phyloP scores from a whole-genome alignment of 2,888 invertebrate species.

The Polylopha cassiicola region DNA sequence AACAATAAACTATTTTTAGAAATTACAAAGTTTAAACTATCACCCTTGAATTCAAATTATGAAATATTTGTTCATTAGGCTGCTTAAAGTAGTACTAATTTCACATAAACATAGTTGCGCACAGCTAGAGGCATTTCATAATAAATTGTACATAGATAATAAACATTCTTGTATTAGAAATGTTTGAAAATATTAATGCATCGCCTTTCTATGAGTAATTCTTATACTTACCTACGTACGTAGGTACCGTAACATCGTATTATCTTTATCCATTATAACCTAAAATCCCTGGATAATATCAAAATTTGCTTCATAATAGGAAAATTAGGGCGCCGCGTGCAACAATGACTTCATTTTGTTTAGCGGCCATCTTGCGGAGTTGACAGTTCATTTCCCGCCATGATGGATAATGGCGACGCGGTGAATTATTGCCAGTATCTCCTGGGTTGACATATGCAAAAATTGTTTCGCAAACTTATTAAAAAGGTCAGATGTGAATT shows the following conservation, averaged over 20 bases:
- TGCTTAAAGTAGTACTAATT: too few relatives aligned
- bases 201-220: too few relatives aligned
- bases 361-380: conserved; percentile 52
- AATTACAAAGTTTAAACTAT: too few relatives aligned
- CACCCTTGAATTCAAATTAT: too few relatives aligned
- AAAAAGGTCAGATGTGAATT: conserved; percentile 51
- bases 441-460: conserved; percentile 73
- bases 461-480: conserved; percentile 71
- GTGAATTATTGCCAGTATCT: conserved; percentile 63
- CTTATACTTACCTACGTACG: too few relatives aligned
- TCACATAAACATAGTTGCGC: too few relatives aligned
- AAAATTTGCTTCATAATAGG: conserved; percentile 8
- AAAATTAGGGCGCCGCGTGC: conserved; percentile 22
- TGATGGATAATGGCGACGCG: conserved; percentile 62
- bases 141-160: too few relatives aligned
- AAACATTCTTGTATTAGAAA: too few relatives aligned
- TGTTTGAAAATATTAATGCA: too few relatives aligned
- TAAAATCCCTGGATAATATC: conserved; percentile 21
- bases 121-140: too few relatives aligned
- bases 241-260: conserved; percentile 16
- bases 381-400: conserved; percentile 73
- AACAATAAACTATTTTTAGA: too few relatives aligned
- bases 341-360: conserved; percentile 47
- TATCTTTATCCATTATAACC: conserved; percentile 22
- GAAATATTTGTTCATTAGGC: too few relatives aligned